Evolutionary conservation across 2,888 invertebrate species (phyloP), one percentile per base, ranked within the genome.

Genomic region (Diarsia dahlii): DNA sequence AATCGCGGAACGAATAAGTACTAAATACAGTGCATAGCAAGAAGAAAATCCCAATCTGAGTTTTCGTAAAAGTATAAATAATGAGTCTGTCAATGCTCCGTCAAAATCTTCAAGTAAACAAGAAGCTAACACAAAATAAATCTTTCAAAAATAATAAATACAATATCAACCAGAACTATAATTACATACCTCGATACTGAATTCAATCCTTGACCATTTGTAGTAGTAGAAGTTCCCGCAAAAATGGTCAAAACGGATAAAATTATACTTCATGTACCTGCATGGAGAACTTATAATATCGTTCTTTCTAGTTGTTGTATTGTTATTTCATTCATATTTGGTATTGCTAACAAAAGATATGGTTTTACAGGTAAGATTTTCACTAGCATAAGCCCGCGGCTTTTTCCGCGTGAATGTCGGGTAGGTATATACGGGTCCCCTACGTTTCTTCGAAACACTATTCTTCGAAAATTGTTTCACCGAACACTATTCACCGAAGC

Each of bases 31-130:
- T 34, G 18, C 8, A 10, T 20, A 9, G 2, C 66, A 20, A 20
- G 9, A 15, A 9, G 18, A 9, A 69, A 71, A 69, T 23, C 18
- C 12, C 9, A 13, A 23, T 3, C 2, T 8, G 6, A 15, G 2
- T 5, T 12, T 56, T 56, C 6, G 0, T 10, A n/a, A 15, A 58
- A 58, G 8, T 34, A 1, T 20, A n/a, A 58, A 72, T 13, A 48
- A 20, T 15, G 0, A 28, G 1, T 8, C n/a, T 68, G 78, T 78
- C 76, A 68, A 1, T 13, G 4, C 5, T 3, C 34, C 58, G 78
- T 78, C 76, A 78, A 75, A 45, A 52, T 78, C 20, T n/a, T 46
- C 9, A 23, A 18, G 39, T 76, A 54, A 64, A 39, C 34, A 75
- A 39, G 13, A 46, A 34, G 3, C 1, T 1, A 39, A 9, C 1